These are phyloP conservation scores for Patella caerulea DNA, from an alignment of 2,888 invertebrate genomes.

Conservation along the genomic window DNA sequence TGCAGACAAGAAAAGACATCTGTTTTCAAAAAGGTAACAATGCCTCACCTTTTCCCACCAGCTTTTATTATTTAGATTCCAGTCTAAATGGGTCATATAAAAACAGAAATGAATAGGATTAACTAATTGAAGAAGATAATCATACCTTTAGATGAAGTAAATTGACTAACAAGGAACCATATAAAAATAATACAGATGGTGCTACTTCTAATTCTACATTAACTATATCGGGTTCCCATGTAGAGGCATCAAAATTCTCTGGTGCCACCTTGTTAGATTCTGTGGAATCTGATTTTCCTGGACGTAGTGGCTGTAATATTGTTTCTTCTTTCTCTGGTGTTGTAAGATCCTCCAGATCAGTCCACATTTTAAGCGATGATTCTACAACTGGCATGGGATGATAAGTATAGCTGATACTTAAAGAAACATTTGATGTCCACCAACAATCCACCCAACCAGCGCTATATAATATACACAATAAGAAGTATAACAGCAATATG, in stretches of 20 bases:
- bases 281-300: slow-evolving; percentile 68
- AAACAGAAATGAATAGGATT: background rate
- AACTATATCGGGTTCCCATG: slow-evolving; percentile 89
- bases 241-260: slow-evolving; percentile 86
- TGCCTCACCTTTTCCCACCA: no score
- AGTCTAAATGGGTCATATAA: no score
- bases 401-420: slow-evolving; percentile 91
- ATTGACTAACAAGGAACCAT: slow-evolving; percentile 91
- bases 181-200: slow-evolving; percentile 90
- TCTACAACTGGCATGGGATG: slow-evolving; percentile 93
- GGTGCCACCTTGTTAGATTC: slow-evolving; percentile 19
- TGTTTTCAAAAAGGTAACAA: no score
- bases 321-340: slow-evolving; percentile 96
- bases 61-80: no score
- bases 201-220: slow-evolving; percentile 94
- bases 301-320: slow-evolving; percentile 90
- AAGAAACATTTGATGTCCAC: slow-evolving; percentile 93
- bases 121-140: background rate
- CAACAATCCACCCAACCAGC: slow-evolving; percentile 96
- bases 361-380: slow-evolving; percentile 80
- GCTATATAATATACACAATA: slow-evolving; percentile 45
- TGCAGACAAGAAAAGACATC: no score
- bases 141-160: slow-evolving; percentile 86
- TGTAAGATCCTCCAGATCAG: slow-evolving; percentile 34
- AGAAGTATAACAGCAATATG: no score